Evolutionary conservation across 2,797 vertebrate species (phyloP).

Genomic region (Enteromius radiatus): DNA sequence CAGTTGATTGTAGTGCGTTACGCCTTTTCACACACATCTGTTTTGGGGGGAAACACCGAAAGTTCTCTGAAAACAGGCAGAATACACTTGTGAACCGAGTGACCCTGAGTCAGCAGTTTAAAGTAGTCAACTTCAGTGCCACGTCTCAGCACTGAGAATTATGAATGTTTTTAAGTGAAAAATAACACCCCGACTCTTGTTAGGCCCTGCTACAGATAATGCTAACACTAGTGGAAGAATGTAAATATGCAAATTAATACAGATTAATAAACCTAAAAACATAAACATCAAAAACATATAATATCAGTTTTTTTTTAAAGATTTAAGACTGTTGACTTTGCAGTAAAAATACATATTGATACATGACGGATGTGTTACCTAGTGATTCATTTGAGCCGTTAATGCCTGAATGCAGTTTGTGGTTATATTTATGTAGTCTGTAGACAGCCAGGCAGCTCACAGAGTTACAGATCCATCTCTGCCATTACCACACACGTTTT

Average conservation of each 20-base stretch:
- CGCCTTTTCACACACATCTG: slow-evolving; percentile 28
- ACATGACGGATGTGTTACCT: background rate
- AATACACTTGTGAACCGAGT: background rate
- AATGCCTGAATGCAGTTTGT: background rate
- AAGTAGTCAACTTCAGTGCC: background rate
- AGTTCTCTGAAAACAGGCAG: background rate
- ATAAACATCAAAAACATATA: background rate
- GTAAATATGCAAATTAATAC: too few species aligned
- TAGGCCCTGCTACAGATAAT: too few species aligned
- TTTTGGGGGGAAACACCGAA: slow-evolving; percentile 2
- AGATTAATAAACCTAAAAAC: too few species aligned
- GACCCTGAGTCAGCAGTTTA: slow-evolving; percentile 11
- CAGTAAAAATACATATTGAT: background rate
- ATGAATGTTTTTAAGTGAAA: background rate
- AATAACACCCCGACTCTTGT: background rate
- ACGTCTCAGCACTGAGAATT: background rate
- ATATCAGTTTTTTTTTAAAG: background rate
- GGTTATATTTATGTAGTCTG: background rate
- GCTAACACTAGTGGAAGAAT: too few species aligned
- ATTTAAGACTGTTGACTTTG: background rate
- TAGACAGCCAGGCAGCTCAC: background rate
- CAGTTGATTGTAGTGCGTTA: slow-evolving; percentile 2
- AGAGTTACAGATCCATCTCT: background rate
- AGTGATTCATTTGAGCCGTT: background rate
- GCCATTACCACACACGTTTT: slow-evolving; percentile 19